These are phyloP conservation scores for Adoxophyes honmai DNA, from an alignment of 1,140 invertebrate genomes.

Conservation along the genomic window DNA sequence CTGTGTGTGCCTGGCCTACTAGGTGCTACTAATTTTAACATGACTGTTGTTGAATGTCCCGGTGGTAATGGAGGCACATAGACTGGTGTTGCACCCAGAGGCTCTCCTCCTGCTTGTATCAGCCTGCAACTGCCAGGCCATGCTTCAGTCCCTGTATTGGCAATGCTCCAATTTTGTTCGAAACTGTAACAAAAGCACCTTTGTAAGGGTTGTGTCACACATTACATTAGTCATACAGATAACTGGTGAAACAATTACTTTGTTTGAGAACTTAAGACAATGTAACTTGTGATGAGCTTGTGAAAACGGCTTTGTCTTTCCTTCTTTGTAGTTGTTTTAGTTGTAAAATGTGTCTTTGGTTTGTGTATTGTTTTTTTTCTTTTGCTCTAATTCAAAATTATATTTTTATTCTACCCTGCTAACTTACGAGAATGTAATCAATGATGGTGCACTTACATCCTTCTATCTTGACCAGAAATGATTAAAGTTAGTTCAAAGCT, in stretches of 20 bases:
- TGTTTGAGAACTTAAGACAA: background rate
- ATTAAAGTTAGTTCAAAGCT: no score
- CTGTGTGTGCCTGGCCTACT: conserved; percentile 47
- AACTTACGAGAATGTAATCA: no score
- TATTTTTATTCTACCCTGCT: no score
- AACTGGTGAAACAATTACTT: conserved; percentile 4
- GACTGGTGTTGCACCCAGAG: conserved; percentile 45
- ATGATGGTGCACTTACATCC: no score
- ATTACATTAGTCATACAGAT: background rate
- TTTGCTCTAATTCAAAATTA: no score
- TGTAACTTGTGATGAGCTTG: no score
- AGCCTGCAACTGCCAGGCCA: conserved; percentile 70
- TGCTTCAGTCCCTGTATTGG: conserved; percentile 62
- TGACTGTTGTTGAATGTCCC: conserved; percentile 58
- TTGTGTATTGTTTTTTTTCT: no score
- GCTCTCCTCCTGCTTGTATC: conserved; percentile 57
- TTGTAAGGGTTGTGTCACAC: background rate
- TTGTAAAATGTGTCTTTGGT: no score
- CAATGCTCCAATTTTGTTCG: conserved; percentile 69
- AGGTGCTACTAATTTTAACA: conserved; percentile 59
- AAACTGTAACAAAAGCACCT: conserved; percentile 53
- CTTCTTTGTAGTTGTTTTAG: no score
- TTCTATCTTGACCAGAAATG: no score
- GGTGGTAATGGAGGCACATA: conserved; percentile 55
- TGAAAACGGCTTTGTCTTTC: no score